Percentiles rank a stretch among this genome's conserved stretches.
Evolutionary conservation across 2,113 vertebrate genomes (phyloP).

Genomic region (Muntiacus reevesi): DNA sequence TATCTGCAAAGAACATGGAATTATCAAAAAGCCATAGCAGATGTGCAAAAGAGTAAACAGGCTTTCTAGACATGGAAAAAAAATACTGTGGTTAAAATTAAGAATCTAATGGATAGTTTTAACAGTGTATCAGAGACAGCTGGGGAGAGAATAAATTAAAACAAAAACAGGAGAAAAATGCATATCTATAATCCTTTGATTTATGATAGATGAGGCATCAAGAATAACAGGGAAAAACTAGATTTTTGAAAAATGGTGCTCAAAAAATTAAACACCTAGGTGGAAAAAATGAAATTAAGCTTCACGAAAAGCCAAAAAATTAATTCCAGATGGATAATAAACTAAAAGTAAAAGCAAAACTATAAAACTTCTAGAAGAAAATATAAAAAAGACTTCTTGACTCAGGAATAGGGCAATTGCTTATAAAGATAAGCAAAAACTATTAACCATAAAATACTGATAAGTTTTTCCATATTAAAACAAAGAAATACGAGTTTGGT

Average conservation of each 20-base stretch:
- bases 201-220: background rate
- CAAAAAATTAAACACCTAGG: background rate
- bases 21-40: background rate
- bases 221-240: background rate
- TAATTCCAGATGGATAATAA: background rate
- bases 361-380: background rate
- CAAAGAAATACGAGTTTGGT: background rate
- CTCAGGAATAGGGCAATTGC: background rate
- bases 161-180: background rate
- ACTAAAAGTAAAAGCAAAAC: slow-evolving; percentile 2
- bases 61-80: background rate
- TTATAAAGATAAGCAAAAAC: background rate
- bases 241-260: background rate
- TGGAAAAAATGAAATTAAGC: background rate
- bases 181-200: background rate
- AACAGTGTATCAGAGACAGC: background rate
- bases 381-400: background rate
- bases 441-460: background rate
- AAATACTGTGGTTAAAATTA: background rate
- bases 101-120: background rate
- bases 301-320: background rate
- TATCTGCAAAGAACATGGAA: background rate
- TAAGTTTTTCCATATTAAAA: background rate
- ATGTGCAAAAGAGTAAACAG: background rate
- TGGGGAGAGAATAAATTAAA: background rate